Conservation (phyloP, 2,797 vertebrate species). For the Odontamblyopus lacepedii region DNA sequence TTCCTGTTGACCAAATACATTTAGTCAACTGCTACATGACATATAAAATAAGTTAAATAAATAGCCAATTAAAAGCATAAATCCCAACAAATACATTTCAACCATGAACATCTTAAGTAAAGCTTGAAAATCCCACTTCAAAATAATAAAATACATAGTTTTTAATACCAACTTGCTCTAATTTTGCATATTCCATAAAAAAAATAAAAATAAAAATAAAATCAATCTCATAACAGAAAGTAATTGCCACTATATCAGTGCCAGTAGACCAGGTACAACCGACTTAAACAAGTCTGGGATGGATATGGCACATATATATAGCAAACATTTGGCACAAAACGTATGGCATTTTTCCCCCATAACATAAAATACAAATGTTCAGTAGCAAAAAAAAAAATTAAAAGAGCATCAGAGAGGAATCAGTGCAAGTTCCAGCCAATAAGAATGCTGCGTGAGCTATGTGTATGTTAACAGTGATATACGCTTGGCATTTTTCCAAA, state of each 20-base stretch:
- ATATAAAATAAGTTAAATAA: not conserved
- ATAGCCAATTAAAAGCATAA: not conserved
- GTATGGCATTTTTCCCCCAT: not conserved
- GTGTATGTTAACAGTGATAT: no score
- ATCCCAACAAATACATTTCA: not conserved
- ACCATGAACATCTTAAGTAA: not conserved
- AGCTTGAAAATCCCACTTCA: not conserved
- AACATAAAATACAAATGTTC: not conserved
- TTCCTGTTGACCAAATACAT: not conserved
- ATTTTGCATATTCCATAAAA: not conserved
- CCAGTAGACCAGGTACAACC: not conserved
- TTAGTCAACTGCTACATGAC: not conserved
- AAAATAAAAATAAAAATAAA: slow-evolving; percentile 2
- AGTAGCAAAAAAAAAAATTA: slow-evolving; percentile 3
- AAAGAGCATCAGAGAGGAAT: slow-evolving; percentile 41
- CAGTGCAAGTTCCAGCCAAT: slow-evolving; percentile 12
- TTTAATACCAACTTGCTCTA: not conserved
- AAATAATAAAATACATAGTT: not conserved
- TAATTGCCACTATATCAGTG: slow-evolving; percentile 1
- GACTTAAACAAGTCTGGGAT: not conserved
- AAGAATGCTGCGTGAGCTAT: no score
- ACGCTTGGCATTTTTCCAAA: no score
- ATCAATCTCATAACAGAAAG: slow-evolving; percentile 1
- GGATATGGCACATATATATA: not conserved
- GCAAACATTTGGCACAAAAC: slow-evolving; percentile 2